Evolutionary conservation across 2,797 vertebrate genomes (phyloP).

Genomic region (Eulemur coronatus): DNA sequence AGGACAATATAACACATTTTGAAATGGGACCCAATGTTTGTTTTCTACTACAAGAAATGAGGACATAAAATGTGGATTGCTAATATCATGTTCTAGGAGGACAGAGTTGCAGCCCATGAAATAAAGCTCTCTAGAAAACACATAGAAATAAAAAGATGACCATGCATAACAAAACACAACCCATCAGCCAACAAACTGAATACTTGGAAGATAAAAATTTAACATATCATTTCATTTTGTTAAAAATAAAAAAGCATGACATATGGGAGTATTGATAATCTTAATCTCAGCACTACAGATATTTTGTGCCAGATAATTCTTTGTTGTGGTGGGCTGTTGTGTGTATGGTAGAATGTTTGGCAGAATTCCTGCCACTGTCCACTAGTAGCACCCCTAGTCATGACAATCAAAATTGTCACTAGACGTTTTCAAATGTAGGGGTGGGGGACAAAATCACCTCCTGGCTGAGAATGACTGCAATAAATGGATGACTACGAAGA

Average conservation of each 20-base stretch:
- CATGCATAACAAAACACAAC: background rate
- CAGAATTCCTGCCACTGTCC: background rate
- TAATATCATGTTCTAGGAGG: background rate
- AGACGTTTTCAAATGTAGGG: background rate
- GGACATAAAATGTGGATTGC: background rate
- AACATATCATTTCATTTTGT: background rate
- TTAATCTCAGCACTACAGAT: background rate
- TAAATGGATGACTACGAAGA: background rate
- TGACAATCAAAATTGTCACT: background rate
- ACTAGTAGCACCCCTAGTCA: background rate
- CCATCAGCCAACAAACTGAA: background rate
- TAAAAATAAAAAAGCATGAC: background rate
- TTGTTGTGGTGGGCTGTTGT: background rate
- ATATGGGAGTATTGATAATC: background rate
- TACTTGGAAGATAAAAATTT: background rate
- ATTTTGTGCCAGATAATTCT: background rate
- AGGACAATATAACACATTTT: background rate
- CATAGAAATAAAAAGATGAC: background rate
- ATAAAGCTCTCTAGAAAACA: background rate
- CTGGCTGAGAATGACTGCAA: background rate
- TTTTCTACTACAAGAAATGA: background rate
- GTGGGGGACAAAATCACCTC: background rate
- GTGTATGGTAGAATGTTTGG: background rate
- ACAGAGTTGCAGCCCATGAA: background rate
- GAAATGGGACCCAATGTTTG: background rate